Evolutionary conservation across 2,888 invertebrate species (phyloP).

Genomic region (Folsomia manolachei): DNA sequence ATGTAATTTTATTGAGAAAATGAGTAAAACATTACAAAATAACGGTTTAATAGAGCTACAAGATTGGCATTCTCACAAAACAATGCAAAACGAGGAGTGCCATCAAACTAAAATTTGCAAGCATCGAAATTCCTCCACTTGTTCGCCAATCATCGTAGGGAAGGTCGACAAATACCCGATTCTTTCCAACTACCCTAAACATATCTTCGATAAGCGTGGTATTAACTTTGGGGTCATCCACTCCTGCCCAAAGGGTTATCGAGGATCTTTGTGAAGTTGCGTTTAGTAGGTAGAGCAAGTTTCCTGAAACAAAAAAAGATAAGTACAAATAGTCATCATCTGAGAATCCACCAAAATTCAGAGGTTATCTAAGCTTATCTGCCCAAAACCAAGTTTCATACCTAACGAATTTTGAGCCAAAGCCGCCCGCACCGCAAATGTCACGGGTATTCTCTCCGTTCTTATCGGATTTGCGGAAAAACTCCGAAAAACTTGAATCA

Average conservation of each 20-base stretch:
- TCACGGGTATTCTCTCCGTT: slow-evolving; percentile 13
- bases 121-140: background rate
- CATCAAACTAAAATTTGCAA: background rate
- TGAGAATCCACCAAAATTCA: no score
- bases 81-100: no score
- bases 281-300: slow-evolving; percentile 18
- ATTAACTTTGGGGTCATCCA: slow-evolving; percentile 4
- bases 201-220: slow-evolving; percentile 5
- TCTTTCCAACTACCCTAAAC: background rate
- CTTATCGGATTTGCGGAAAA: background rate
- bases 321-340: no score
- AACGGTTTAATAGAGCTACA: no score
- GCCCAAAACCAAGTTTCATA: no score
- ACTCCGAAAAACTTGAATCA: slow-evolving; percentile 13
- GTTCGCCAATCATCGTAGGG: slow-evolving; percentile 11
- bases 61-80: no score
- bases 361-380: no score
- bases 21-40: no score
- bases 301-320: no score
- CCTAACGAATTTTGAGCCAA: slow-evolving; percentile 19
- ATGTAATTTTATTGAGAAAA: no score
- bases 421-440: slow-evolving; percentile 26
- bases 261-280: slow-evolving; percentile 21
- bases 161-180: slow-evolving; percentile 27
- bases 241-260: slow-evolving; percentile 24